Conservation (phyloP, 2,797 vertebrate species). For the Oreonectes daqikongensis region DNA sequence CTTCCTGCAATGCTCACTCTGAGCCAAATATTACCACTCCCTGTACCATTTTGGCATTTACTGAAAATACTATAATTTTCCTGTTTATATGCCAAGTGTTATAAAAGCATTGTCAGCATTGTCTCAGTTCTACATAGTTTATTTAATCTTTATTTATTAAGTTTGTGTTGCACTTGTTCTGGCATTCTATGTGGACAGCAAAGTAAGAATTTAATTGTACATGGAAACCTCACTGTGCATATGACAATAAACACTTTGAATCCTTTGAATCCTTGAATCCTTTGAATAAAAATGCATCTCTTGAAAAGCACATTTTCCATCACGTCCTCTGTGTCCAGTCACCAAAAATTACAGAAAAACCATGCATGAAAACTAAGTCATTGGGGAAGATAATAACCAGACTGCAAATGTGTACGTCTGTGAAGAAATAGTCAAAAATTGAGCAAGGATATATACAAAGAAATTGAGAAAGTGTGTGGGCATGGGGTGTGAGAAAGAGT, state of each 20-base stretch:
- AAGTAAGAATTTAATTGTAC: too few relatives aligned
- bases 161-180: too few relatives aligned
- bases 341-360: constrained; percentile 38
- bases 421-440: background rate
- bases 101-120: too few relatives aligned
- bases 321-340: constrained; percentile 34
- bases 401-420: background rate
- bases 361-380: constrained; percentile 30
- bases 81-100: background rate
- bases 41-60: background rate
- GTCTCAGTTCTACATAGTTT: too few relatives aligned
- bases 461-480: background rate
- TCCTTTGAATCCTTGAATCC: too few relatives aligned
- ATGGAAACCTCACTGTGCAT: too few relatives aligned
- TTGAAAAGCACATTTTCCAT: constrained; percentile 41
- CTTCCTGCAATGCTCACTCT: background rate
- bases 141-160: too few relatives aligned
- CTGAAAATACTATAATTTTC: background rate
- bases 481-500: background rate
- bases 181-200: too few relatives aligned
- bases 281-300: background rate
- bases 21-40: background rate
- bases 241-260: too few relatives aligned
- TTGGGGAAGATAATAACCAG: background rate
- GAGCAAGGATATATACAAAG: constrained; percentile 17